phyloP scores from a whole-genome alignment of 2,113 vertebrate genomes.

The Nesoenas mayeri region DNA sequence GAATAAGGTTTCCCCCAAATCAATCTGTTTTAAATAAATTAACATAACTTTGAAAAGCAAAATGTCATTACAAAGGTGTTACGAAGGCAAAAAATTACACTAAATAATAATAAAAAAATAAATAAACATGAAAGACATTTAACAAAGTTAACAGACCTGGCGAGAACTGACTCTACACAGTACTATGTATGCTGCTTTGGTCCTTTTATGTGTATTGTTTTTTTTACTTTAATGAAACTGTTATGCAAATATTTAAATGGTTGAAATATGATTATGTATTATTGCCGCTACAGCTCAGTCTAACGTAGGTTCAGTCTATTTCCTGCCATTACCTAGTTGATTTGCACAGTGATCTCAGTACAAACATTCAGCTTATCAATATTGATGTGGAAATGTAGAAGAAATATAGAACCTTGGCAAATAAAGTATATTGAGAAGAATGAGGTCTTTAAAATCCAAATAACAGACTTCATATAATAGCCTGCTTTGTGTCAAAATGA shows the following conservation, averaged over 20 bases:
- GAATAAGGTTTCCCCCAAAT: slow-evolving; percentile 17
- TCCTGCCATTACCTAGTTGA: neutral
- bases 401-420: neutral
- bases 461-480: neutral
- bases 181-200: neutral
- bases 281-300: neutral
- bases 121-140: slow-evolving; percentile 8
- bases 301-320: neutral
- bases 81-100: neutral
- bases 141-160: neutral
- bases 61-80: neutral
- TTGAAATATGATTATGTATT: neutral
- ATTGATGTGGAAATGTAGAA: neutral
- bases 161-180: neutral
- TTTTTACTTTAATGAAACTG: neutral
- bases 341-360: neutral
- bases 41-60: slow-evolving; percentile 39
- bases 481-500: neutral
- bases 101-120: slow-evolving; percentile 5
- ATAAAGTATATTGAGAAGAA: neutral
- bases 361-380: neutral
- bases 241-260: neutral
- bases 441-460: neutral
- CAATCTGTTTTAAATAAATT: slow-evolving; percentile 6
- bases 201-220: neutral